Evolutionary conservation across 2,797 vertebrate genomes (phyloP).

Genomic region (Triplophysa yarkandensis): DNA sequence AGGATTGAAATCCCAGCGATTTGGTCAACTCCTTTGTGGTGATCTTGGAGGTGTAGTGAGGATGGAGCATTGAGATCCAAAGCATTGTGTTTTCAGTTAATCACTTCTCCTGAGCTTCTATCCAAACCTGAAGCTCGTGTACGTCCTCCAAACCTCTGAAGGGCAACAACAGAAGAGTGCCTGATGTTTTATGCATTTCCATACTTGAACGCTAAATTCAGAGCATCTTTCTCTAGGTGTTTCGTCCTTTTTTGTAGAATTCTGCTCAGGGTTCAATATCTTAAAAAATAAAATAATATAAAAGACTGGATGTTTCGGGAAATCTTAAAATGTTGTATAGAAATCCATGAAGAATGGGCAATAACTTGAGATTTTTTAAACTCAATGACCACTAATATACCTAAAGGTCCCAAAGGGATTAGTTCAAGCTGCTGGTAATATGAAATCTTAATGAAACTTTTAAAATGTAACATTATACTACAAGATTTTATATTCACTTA

Average conservation of each 20-base stretch:
- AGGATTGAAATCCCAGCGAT: slow-evolving; percentile 13
- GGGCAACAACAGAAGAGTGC: slow-evolving; percentile 20
- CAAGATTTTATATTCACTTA: too few relatives aligned
- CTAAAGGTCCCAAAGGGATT: background rate
- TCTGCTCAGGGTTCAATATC: slow-evolving; percentile 4
- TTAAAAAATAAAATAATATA: slow-evolving; percentile 7
- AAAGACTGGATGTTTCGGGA: background rate
- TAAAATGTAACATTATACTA: too few relatives aligned
- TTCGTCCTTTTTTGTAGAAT: slow-evolving; percentile 11
- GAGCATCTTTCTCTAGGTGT: slow-evolving; percentile 12
- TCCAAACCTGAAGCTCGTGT: slow-evolving; percentile 24
- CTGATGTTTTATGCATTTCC: slow-evolving; percentile 36
- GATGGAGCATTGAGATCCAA: background rate
- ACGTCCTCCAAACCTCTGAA: slow-evolving; percentile 28
- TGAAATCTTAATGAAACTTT: too few relatives aligned
- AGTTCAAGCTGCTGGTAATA: too few relatives aligned
- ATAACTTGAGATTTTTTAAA: background rate
- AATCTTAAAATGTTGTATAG: background rate
- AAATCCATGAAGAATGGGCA: background rate
- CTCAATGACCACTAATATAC: background rate
- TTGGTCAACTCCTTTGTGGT: background rate
- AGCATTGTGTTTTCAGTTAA: slow-evolving; percentile 30
- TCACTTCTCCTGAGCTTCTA: slow-evolving; percentile 24
- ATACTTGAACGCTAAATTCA: slow-evolving; percentile 20
- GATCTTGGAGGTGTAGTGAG: slow-evolving; percentile 7